Conservation (phyloP, 2,113 vertebrate genomes). For the Meles meles region DNA sequence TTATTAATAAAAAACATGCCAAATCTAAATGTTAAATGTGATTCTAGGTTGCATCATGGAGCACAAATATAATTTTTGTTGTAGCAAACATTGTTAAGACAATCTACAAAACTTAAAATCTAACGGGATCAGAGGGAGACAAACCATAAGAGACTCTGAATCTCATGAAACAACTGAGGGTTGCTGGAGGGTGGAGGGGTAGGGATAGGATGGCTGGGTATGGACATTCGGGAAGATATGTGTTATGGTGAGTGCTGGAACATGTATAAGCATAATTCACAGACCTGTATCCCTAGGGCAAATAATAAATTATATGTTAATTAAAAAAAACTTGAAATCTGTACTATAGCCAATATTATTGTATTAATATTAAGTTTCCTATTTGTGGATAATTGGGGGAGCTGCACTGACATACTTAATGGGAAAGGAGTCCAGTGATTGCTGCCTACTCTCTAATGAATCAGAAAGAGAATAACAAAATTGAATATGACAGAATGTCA, state of each 20-base stretch:
- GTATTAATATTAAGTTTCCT: not conserved
- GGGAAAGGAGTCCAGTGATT: not conserved
- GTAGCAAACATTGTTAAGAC: not conserved
- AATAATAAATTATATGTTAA: no score
- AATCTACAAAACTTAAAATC: not conserved
- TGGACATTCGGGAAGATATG: no score
- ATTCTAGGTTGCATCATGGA: not conserved
- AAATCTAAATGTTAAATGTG: not conserved
- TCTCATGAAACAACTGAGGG: no score
- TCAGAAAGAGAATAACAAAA: not conserved
- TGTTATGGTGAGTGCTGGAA: no score
- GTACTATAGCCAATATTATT: not conserved
- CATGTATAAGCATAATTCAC: no score
- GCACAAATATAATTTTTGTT: not conserved
- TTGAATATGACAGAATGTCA: not conserved
- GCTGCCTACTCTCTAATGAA: not conserved
- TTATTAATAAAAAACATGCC: not conserved
- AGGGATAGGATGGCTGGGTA: no score
- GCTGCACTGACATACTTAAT: not conserved
- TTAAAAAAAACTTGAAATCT: not conserved
- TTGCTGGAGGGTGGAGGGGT: no score
- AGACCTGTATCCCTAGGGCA: no score
- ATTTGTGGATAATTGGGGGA: not conserved
- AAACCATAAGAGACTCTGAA: no score
- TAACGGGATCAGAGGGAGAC: not conserved